Conservation (phyloP, 2,888 invertebrate genomes). For the Orthosia cruda region DNA sequence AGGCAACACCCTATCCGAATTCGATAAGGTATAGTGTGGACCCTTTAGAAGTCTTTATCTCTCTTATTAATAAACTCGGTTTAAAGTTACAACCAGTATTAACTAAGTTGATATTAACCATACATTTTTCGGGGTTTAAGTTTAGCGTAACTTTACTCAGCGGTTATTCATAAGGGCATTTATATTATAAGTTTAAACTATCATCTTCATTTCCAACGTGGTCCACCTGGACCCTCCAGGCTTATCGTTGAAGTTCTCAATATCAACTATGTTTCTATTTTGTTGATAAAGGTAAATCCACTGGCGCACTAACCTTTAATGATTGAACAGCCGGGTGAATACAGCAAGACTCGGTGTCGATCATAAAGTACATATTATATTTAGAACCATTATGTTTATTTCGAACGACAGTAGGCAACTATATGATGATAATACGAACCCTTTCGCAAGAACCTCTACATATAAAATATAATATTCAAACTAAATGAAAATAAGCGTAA, state of each 20-base stretch:
- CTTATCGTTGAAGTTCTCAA: too few species aligned
- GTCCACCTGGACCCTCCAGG: background rate
- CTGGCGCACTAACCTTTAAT: too few species aligned
- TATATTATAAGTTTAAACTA: background rate
- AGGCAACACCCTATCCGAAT: slow-evolving; percentile 20
- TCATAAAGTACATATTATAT: too few species aligned
- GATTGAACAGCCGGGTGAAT: too few species aligned
- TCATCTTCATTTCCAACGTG: background rate
- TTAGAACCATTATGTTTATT: background rate
- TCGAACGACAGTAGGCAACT: background rate
- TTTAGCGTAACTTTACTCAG: too few species aligned
- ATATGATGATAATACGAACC: background rate
- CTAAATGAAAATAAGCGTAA: slow-evolving; percentile 14
- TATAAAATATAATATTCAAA: background rate
- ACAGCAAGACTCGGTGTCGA: background rate
- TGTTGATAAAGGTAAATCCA: too few species aligned
- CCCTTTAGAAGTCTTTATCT: background rate
- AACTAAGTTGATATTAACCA: too few species aligned
- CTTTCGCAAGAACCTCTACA: background rate
- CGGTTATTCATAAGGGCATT: too few species aligned
- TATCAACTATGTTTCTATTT: too few species aligned
- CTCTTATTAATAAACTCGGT: too few species aligned
- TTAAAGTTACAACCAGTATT: too few species aligned
- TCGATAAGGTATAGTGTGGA: background rate
- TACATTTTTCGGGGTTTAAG: too few species aligned